A percentile compares a stretch with the other conserved stretches of the same genome.
phyloP scores from a whole-genome alignment of 2,113 vertebrate species.

The Sterna hirundo region DNA sequence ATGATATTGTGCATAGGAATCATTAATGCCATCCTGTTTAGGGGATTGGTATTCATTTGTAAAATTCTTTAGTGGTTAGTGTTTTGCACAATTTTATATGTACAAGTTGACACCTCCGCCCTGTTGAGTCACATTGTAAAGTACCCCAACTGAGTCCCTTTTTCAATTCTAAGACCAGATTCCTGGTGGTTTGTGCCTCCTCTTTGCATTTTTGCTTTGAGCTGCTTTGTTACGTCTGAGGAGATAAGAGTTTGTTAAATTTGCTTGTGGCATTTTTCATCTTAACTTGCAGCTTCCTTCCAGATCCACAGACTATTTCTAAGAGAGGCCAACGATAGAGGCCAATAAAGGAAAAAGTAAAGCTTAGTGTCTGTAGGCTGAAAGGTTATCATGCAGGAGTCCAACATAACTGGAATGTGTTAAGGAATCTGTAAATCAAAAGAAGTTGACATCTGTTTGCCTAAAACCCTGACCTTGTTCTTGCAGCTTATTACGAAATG shows the following conservation, averaged over 20 bases:
- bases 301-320: neutral
- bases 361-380: neutral
- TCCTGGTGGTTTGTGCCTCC: neutral
- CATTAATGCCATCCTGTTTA: neutral
- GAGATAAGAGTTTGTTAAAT: neutral
- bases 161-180: neutral
- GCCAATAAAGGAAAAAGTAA: neutral
- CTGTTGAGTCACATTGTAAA: neutral
- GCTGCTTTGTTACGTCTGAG: neutral
- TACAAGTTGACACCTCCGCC: neutral
- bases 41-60: neutral
- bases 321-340: neutral
- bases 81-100: neutral
- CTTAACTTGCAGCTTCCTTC: neutral
- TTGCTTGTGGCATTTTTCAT: neutral
- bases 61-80: neutral
- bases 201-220: neutral
- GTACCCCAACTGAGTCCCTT: rapidly evolving
- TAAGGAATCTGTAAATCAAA: neutral
- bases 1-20: neutral
- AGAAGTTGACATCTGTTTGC: neutral
- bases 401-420: neutral
- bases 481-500: neutral
- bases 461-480: neutral
- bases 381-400: neutral